Evolutionary conservation across 2,888 invertebrate species (phyloP).

Genomic region (Philonicus albiceps): DNA sequence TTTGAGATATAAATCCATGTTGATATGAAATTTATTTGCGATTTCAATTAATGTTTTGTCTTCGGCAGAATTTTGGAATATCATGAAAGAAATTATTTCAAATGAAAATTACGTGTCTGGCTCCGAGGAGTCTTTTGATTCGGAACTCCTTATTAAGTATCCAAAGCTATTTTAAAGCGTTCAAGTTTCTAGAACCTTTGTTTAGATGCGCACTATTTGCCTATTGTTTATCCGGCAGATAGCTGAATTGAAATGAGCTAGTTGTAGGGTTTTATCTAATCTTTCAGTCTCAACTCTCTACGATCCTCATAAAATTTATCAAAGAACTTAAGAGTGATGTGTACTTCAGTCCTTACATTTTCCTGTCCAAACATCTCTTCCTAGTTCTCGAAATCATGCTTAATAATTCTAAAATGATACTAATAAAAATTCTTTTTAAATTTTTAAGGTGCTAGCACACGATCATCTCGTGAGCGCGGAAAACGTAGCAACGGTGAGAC

Average conservation of each 20-base stretch:
- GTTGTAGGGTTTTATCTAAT: background rate
- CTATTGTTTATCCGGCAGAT: no score
- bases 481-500: conserved; percentile 56
- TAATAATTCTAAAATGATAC: background rate
- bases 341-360: background rate
- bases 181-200: no score
- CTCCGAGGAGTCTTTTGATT: no score
- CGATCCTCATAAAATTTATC: background rate
- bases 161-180: no score
- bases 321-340: background rate
- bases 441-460: conserved; percentile 56
- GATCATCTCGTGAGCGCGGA: conserved; percentile 62
- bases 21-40: no score
- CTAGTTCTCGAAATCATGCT: background rate
- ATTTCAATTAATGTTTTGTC: no score
- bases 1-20: no score
- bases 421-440: background rate
- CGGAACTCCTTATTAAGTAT: no score
- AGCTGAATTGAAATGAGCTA: background rate
- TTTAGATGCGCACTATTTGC: no score
- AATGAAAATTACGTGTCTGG: no score
- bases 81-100: no score
- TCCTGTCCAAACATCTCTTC: background rate
- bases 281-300: background rate
- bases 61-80: no score